Evolutionary conservation across 2,113 vertebrate genomes (phyloP).

Genomic region (Xyliphius kryptos): DNA sequence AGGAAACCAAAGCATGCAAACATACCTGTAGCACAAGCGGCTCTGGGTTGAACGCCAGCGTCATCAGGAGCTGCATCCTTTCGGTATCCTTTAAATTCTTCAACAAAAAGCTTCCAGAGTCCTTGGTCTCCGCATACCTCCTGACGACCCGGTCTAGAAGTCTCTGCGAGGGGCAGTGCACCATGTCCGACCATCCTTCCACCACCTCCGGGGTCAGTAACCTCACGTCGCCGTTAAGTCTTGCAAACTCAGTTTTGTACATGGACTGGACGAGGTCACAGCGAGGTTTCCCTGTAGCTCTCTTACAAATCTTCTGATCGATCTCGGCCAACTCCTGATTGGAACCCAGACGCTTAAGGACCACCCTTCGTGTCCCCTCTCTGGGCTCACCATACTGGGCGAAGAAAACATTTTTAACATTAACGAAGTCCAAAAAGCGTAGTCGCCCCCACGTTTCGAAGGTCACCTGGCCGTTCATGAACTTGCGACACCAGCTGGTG

Average conservation of each 20-base stretch:
- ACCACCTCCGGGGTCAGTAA: conserved; percentile 93
- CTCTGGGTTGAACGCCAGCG: conserved; percentile 95
- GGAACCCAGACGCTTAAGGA: conserved; percentile 92
- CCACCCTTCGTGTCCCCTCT: conserved; percentile 87
- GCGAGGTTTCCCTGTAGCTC: conserved; percentile 86
- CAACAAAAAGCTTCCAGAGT: conserved; percentile 95
- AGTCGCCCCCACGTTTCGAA: conserved; percentile 95
- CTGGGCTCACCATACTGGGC: conserved; percentile 94
- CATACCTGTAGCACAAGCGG: conserved; percentile 91
- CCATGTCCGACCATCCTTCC: conserved; percentile 97
- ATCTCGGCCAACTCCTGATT: conserved; percentile 93
- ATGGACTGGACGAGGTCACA: conserved; percentile 93
- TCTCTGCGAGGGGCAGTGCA: conserved; percentile 97
- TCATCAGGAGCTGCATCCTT: conserved; percentile 96
- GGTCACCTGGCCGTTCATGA: conserved; percentile 93
- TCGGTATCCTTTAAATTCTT: conserved; percentile 97
- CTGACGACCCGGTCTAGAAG: conserved; percentile 91
- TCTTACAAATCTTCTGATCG: conserved; percentile 95
- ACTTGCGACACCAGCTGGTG: conserved; percentile 98
- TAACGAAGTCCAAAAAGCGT: conserved; percentile 91
- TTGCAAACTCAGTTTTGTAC: conserved; percentile 91
- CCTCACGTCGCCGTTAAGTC: conserved; percentile 92
- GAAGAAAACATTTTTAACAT: conserved; percentile 97
- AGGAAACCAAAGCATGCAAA: too few species aligned
- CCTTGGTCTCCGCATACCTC: conserved; percentile 95